Conservation (phyloP, 2,888 invertebrate genomes). For the Diploptera punctata region DNA sequence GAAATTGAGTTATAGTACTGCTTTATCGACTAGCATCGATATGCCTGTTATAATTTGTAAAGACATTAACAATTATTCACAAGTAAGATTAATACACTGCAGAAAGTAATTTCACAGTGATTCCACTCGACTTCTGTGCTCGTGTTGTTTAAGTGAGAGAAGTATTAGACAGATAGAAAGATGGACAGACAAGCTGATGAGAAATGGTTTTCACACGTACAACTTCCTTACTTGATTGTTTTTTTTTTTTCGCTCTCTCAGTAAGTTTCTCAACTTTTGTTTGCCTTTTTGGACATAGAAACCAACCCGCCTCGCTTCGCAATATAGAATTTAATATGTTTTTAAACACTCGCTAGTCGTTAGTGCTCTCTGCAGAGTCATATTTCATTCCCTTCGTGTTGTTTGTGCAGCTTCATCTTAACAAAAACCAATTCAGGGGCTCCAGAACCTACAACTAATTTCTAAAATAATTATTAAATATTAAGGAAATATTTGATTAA, state of each 20-base stretch:
- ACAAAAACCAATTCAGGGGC: too few species aligned
- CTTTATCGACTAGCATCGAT: too few species aligned
- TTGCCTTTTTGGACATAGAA: slow-evolving; percentile 14
- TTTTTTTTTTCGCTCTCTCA: neutral
- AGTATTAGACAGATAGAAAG: neutral
- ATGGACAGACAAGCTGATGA: slow-evolving; percentile 11
- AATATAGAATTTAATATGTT: slow-evolving; percentile 28
- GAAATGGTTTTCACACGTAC: slow-evolving; percentile 15
- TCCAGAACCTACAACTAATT: too few species aligned
- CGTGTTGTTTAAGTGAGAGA: neutral
- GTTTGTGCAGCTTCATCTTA: neutral
- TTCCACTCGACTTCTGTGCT: too few species aligned
- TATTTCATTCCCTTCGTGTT: slow-evolving; percentile 16
- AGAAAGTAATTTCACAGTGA: too few species aligned
- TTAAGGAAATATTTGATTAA: too few species aligned
- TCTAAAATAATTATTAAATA: too few species aligned
- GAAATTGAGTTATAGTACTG: too few species aligned
- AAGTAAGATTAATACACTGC: neutral
- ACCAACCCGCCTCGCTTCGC: neutral
- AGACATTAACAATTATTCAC: too few species aligned
- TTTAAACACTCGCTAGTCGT: slow-evolving; percentile 31
- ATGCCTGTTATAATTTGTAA: too few species aligned
- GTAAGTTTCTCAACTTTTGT: neutral
- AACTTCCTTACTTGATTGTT: neutral
- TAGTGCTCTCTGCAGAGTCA: slow-evolving; percentile 22